These are phyloP conservation scores for Serinus canaria DNA, from an alignment of 2,113 vertebrate genomes.

Conservation along the genomic window DNA sequence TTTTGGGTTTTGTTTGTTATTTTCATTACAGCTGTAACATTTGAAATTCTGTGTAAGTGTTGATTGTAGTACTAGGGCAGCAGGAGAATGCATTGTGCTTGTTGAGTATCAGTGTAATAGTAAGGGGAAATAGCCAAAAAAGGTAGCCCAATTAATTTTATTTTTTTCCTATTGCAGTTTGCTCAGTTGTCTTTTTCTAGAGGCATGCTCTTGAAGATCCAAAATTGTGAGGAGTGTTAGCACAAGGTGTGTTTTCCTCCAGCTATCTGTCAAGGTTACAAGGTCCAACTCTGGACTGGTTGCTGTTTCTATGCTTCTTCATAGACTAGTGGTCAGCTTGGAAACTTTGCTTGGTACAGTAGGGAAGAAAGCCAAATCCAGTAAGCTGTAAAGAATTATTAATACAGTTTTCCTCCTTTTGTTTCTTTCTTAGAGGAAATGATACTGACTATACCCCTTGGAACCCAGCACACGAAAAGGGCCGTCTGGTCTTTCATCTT, in stretches of 20 bases:
- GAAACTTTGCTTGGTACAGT: neutral
- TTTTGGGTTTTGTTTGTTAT: neutral
- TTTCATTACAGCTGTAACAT: neutral
- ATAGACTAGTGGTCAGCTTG: neutral
- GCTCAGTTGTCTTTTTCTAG: neutral
- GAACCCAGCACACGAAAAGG: neutral
- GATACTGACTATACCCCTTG: neutral
- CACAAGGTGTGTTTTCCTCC: neutral
- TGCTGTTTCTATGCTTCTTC: neutral
- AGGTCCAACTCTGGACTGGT: neutral
- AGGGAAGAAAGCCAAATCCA: neutral
- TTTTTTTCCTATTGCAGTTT: neutral
- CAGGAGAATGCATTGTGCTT: neutral
- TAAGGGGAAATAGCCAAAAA: neutral
- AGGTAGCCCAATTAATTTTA: neutral
- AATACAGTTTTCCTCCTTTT: neutral
- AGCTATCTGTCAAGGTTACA: neutral
- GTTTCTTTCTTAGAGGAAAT: neutral
- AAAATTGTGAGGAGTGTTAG: neutral
- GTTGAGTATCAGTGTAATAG: neutral
- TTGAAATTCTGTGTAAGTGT: neutral
- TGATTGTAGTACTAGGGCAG: neutral
- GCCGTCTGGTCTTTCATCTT: neutral
- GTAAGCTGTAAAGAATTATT: neutral
- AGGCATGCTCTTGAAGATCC: neutral